These are phyloP conservation scores for Thaleichthys pacificus DNA, from an alignment of 2,797 vertebrate genomes.

Conservation along the genomic window DNA sequence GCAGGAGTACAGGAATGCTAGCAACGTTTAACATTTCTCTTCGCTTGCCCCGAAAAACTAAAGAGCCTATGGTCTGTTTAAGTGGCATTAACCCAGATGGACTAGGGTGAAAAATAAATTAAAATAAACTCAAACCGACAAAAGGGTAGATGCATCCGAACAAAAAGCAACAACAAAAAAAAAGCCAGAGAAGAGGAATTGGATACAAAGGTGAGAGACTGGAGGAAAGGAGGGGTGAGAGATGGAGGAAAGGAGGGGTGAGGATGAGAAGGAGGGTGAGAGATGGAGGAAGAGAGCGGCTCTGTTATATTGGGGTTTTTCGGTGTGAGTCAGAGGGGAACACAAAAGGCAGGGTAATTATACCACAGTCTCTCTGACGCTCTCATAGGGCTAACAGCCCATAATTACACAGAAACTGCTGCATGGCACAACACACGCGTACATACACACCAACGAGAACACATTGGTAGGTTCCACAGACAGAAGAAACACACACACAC, in stretches of 20 bases:
- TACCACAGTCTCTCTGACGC: constrained; percentile 35
- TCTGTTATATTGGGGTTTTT: constrained; percentile 28
- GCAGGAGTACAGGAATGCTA: background rate
- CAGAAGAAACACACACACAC: too few relatives aligned
- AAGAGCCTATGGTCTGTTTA: too few relatives aligned
- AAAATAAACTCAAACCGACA: too few relatives aligned
- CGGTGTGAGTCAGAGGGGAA: constrained; percentile 38
- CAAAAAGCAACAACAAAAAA: background rate
- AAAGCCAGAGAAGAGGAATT: background rate
- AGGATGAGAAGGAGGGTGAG: background rate
- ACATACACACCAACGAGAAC: too few relatives aligned
- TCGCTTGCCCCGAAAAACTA: background rate
- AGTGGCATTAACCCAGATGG: too few relatives aligned
- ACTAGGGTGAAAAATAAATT: background rate
- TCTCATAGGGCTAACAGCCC: constrained; percentile 21
- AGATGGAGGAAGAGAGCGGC: background rate
- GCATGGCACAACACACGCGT: too few relatives aligned
- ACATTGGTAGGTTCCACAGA: too few relatives aligned
- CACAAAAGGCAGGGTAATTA: constrained; percentile 49
- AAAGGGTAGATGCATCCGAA: background rate
- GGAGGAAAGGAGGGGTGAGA: background rate
- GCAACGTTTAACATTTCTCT: background rate
- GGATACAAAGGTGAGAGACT: too few relatives aligned
- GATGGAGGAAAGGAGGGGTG: background rate
- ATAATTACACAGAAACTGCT: too few relatives aligned